phyloP scores from a whole-genome alignment of 2,113 vertebrate species.

The Holacanthus passer region DNA sequence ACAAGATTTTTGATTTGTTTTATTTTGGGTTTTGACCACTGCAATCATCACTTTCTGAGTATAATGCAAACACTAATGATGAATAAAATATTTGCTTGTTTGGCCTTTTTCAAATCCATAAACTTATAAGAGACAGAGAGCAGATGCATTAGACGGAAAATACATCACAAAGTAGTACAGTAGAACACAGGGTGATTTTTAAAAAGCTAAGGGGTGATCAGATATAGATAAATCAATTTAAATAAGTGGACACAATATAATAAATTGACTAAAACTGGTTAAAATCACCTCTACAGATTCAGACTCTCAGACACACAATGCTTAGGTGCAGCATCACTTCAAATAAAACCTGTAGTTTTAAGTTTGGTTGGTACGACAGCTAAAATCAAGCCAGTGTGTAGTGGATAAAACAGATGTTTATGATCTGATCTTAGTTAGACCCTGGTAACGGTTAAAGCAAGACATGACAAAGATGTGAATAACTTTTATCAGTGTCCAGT shows the following conservation, averaged over 20 bases:
- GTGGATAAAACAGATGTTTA: background rate
- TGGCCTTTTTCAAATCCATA: background rate
- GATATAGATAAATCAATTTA: background rate
- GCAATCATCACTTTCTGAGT: background rate
- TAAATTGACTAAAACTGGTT: background rate
- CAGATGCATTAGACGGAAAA: background rate
- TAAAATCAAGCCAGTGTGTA: background rate
- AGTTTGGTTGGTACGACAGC: background rate
- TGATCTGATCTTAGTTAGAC: background rate
- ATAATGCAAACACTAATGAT: background rate
- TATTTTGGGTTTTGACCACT: background rate
- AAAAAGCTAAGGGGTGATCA: background rate
- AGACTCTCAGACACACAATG: background rate
- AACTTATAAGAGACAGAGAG: background rate
- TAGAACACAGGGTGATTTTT: background rate
- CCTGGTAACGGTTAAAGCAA: background rate
- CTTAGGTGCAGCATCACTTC: background rate
- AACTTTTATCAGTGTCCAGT: too few species aligned
- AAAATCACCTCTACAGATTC: background rate
- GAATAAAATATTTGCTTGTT: background rate
- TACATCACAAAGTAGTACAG: background rate
- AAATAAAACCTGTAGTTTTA: background rate
- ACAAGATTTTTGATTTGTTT: background rate
- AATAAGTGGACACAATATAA: background rate
- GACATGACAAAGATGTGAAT: background rate